Conservation (phyloP, 2,888 invertebrate genomes). For the Heterodera filipjevi region DNA sequence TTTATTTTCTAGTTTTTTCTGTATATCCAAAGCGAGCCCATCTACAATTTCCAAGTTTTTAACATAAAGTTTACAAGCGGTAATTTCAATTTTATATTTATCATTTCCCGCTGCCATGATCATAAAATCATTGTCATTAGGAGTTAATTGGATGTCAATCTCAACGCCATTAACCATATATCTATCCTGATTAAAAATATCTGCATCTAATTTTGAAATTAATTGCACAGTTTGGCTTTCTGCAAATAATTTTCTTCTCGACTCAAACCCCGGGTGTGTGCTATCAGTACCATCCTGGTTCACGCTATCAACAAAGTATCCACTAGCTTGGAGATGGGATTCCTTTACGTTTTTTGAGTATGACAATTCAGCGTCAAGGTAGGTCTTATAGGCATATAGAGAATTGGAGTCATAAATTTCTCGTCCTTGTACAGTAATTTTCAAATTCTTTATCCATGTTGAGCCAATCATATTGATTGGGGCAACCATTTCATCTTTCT, state of each 20-base stretch:
- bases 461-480: background rate
- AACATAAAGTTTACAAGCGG: background rate
- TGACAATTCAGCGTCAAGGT: background rate
- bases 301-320: background rate
- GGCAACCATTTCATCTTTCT: background rate
- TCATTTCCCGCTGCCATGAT: background rate
- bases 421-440: background rate
- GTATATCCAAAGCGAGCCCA: conserved; percentile 10
- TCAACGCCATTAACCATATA: background rate
- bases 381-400: background rate
- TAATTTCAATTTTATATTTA: background rate
- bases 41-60: background rate
- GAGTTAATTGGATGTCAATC: background rate
- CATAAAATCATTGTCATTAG: background rate
- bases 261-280: background rate
- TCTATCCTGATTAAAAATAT: background rate
- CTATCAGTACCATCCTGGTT: background rate
- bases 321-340: background rate
- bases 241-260: background rate
- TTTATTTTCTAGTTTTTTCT: background rate
- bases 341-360: background rate
- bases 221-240: conserved; percentile 6
- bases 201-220: conserved; percentile 6
- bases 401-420: background rate
- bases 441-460: background rate